Base-by-base conservation (phyloP, 2,888 invertebrate genomes). In the Idaea dimidiata region DNA sequence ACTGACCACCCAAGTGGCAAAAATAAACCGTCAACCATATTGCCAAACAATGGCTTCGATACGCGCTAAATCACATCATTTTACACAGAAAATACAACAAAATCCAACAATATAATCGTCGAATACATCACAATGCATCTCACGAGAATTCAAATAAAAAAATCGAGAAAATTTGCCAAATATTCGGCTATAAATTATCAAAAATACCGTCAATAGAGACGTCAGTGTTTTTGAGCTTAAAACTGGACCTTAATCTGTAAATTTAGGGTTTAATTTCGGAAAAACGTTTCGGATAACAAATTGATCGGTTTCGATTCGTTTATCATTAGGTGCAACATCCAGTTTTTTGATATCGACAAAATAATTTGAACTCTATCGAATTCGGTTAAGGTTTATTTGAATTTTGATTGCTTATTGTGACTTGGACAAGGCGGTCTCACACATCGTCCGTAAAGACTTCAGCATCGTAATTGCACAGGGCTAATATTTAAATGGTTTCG, bases 161-260 rank as follows among this genome's bases (percentile, higher is more conserved):
- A 67, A 66, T 63, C 63, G 61, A 66, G 59, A 55, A 66, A 76
- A 76, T 70, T 67, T 76, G 79, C 78, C 79, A 77, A 82, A 83
- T 82, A 84, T 81, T 84, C 68, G 75, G 72, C 74, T 82, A 78
- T 87, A 86, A 84, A 86, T 86, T 78, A 69, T 66, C 78, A 60
- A 75, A 75, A 79, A 83, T 81, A 82, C 80, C 76, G 78, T 75
- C 80, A 81, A 88, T 88, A 87, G 85, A 88, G 88, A 84, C 86
- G 87, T 88, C 84, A 82, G 73, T 65, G 73, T 74, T 79, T 81
- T 78, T 68, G 74, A 69, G 57, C 16, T 56, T 56, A 14, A 79
- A 76, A 72, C 66, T 75, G 65, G 60, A 67, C 83, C 75, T 72
- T 83, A 80, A 62, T 56, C 53, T 53, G 58, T 57, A 17, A 31